phyloP scores from a whole-genome alignment of 2,888 invertebrate genomes.

The Himalopsyche kuldschensis region DNA sequence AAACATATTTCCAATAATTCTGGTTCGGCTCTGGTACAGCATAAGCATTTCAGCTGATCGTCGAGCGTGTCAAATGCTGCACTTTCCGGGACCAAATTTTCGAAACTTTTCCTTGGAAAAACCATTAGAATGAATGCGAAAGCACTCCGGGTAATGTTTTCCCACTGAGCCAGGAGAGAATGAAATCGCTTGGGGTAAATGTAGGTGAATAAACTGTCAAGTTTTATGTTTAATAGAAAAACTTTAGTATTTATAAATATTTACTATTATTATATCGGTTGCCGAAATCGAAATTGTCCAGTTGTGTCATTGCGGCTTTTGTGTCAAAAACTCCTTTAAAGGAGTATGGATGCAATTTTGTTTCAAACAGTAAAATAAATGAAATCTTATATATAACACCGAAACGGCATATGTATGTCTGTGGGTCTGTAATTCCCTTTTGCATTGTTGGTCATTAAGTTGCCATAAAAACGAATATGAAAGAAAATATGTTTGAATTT shows the following conservation, averaged over 20 bases:
- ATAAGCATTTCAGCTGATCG: background rate
- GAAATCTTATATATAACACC: no score
- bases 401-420: no score
- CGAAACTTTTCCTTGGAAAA: conserved; percentile 21
- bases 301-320: no score
- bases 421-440: no score
- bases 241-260: background rate
- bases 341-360: no score
- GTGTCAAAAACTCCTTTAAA: no score
- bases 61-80: conserved; percentile 10
- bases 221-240: background rate
- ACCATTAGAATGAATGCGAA: conserved; percentile 20
- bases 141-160: conserved; percentile 26
- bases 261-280: no score
- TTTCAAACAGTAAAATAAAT: no score
- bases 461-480: no score
- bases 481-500: no score
- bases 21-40: background rate
- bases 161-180: background rate
- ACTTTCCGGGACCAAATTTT: conserved; percentile 7
- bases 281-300: no score
- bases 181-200: background rate
- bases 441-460: no score
- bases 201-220: conserved; percentile 1
- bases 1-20: background rate